Evolutionary conservation across 2,113 vertebrate genomes (phyloP), one percentile per base, ranked within the genome.

Genomic region (Phrynocephalus versicolor): DNA sequence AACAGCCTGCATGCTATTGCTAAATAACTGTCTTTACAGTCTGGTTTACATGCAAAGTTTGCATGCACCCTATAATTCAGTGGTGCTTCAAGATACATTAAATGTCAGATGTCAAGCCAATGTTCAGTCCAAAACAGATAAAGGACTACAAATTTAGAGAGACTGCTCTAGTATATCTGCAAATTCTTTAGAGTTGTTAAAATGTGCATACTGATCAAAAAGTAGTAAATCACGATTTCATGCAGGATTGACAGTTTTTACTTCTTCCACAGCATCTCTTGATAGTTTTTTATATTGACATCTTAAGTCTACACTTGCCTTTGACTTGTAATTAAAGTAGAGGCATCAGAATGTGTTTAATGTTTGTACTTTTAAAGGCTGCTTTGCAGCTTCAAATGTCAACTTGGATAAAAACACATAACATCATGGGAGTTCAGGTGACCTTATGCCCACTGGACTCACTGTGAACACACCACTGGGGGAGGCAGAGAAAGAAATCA

Each of bases 241-340:
- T 25, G 57, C 35, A 79, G 33, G 15, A 37, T 62, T 55, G 37
- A 35, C 57, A n/a, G 37, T 79, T 16, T 62, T 39, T 35, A 39
- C 64, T 27, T 58, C 45, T 51, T 51, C 5, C 45, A 6, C 3
- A 65, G 62, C 35, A 58, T 78, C 65, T 39, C 45, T 89, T 82
- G 78, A 8, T 19, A 55, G 30, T 1, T 39, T 67, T 69, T 23
- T 85, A 74, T 18, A 19, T 84, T 77, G 6, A 21, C 89, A 90
- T 83, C 21, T 85, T 81, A 72, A 13, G 12, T 70, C 72, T 75
- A 58, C 60, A 57, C 70, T 65, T 79, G 72, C 21, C 62, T 55
- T 72, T 73, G 16, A 83, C 64, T 79, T 77, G 69, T 21, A 55
- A 89, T 27, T 86, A 79, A 85, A 89, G 21, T 7, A 79, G 35